phyloP scores from a whole-genome alignment of 2,797 vertebrate genomes.

The Sebastes umbrosus region DNA sequence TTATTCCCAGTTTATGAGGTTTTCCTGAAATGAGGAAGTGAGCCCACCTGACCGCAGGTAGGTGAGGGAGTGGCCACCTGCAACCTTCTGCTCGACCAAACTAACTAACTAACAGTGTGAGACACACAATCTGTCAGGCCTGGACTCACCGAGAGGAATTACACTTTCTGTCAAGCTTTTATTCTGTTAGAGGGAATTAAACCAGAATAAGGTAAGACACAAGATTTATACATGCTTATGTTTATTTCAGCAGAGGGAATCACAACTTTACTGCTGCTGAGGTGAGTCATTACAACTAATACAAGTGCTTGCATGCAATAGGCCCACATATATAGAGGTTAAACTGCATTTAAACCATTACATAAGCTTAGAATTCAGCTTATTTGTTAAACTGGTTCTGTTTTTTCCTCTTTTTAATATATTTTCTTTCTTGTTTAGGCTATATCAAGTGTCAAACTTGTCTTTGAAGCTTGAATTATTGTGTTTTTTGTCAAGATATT shows the following conservation, averaged over 20 bases:
- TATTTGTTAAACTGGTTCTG: not conserved
- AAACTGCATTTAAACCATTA: not conserved
- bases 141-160: slow-evolving; percentile 25
- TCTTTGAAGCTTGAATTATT: not conserved
- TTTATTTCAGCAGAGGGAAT: not conserved
- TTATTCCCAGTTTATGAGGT: not conserved
- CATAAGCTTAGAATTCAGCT: not conserved
- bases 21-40: slow-evolving; percentile 66
- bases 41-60: slow-evolving; percentile 38
- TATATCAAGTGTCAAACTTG: not conserved
- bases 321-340: not conserved
- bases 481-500: not conserved
- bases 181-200: not conserved
- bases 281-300: not conserved
- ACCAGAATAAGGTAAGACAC: slow-evolving; percentile 48
- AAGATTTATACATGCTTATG: not conserved
- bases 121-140: slow-evolving; percentile 19
- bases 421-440: too few species aligned
- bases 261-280: not conserved
- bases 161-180: not conserved
- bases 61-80: slow-evolving; percentile 77
- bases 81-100: not conserved
- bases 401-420: not conserved
- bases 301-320: not conserved
- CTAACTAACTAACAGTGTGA: not conserved